Base-by-base conservation (phyloP, 2,113 vertebrate species). In the Cyprinodon tularosa region DNA sequence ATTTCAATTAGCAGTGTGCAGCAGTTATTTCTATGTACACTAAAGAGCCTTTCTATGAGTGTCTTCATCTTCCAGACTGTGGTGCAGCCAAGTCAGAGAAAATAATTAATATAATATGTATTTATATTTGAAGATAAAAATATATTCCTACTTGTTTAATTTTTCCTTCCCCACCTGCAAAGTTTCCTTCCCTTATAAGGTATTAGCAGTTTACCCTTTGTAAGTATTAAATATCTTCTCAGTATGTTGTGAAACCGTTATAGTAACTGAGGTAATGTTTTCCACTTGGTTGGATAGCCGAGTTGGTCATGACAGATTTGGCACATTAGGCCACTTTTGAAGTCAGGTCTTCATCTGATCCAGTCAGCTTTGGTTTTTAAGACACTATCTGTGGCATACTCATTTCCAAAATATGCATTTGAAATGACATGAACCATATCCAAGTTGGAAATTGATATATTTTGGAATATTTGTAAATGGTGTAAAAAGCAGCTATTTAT, bases 181-280 rank as follows among this genome's bases (percentile, higher is more conserved):
- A 53, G 48, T 20, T 53, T 17, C 6, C 17, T 53, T 53, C 15
- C 13, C 48, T 6, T 1, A 20, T 15, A 20, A 17, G 15, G 13
- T 15, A 14, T 50, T 53, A 53, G 48, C 17, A 17, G 29, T 77
- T 12, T 66, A 38, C 12, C 50, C 45, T 76, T 63, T 50, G 48
- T 4, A 70, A 48, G 38, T 63, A 59, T 36, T 8, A 63, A 61
- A 64, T 74, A 79, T 74, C 66, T 64, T 13, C 48, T 66, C 61
- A 57, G 42, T 62, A 70, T 70, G 72, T 67, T 83, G 68, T 70
- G 45, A 77, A 76, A 71, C 36, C 57, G 59, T 61, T 72, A n/a
- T 63, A 71, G 39, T 73, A 66, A 66, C n/a, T 80, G 74, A 71
- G 67, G 72, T 84, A 77, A 85, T 86, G 63, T 71, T 86, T 88